Evolutionary conservation across 2,113 vertebrate species (phyloP), one percentile per base, ranked within the genome.

Genomic region (Rhinolophus sinicus): DNA sequence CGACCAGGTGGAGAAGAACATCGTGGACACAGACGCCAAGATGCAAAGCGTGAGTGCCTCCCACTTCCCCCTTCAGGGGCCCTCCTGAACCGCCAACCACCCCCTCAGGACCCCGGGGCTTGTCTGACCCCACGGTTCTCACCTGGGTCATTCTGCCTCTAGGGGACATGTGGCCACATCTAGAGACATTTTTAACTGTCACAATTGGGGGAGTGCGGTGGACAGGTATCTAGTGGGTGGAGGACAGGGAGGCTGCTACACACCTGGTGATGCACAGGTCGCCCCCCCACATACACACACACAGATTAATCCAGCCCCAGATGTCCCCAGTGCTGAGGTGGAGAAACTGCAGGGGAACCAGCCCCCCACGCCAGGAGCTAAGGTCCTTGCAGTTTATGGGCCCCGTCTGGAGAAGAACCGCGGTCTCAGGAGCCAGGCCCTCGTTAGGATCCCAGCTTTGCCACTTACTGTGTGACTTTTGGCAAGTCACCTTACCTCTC

Each of bases 1-100:
- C 0, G 99, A 99, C 98, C 99, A 99, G 94, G 99, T 99, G 99
- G 99, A 99, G 97, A 99, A 99, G 95, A 99, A 99, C 98, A 99
- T 99, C n/a, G 98, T 99, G 90, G 99, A 99, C 73, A 98, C 99
- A 0, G 99, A 99, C 97, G 98, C 99, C 97, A 99, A 99, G 86
- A 99, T 99, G 98, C 99, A 99, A 73, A 99, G 98, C 1, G 99
- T 99, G 69, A 99, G 99, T 97, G 73, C 8, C 65, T 8, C 12
- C 13, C 2, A 1, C 7, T 10, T 22, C 3, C 0, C 1, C 0
- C 9, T 54, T 28, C 2, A 9, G 62, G 21, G 16, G 11, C 6
- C 13, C 16, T 10, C n/a, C 21, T 1, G 9, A n/a, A 26, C 62
- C 12, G 1, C 50, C 28, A 58, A 38, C 10, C 54, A 12, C 62